phyloP scores from a whole-genome alignment of 1,140 invertebrate genomes.

The Lepidurus couesii region DNA sequence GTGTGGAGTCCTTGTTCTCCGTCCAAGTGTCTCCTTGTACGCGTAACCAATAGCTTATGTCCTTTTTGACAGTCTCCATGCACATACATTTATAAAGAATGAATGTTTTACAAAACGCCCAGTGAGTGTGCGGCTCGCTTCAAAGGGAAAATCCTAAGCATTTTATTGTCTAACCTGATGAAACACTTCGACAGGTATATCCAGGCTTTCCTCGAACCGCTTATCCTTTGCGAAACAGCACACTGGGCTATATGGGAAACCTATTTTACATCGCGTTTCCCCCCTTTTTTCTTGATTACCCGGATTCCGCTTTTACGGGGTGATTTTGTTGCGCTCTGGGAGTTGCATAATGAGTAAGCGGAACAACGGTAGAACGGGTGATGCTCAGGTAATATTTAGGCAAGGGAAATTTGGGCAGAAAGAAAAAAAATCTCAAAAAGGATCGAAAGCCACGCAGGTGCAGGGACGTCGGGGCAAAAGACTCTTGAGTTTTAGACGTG shows the following conservation, averaged over 20 bases:
- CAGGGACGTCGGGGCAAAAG: background rate
- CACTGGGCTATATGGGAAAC: background rate
- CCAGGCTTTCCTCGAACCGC: too few relatives aligned
- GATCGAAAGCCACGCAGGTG: conserved; percentile 3
- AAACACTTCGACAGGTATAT: too few relatives aligned
- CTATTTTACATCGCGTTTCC: background rate
- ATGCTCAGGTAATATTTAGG: conserved; percentile 10
- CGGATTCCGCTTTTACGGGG: background rate
- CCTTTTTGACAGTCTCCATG: too few relatives aligned
- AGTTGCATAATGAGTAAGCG: conserved; percentile 5
- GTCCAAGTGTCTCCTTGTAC: too few relatives aligned
- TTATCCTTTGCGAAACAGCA: too few relatives aligned
- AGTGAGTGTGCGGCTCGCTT: too few relatives aligned
- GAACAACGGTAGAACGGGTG: background rate
- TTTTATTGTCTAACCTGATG: too few relatives aligned
- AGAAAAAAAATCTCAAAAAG: background rate
- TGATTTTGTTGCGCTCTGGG: background rate
- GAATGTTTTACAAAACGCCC: too few relatives aligned
- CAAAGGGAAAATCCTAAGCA: too few relatives aligned
- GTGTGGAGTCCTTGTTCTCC: too few relatives aligned
- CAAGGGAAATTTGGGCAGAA: background rate
- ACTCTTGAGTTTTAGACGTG: background rate
- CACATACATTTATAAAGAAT: too few relatives aligned
- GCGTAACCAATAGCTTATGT: too few relatives aligned
- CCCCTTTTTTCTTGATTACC: background rate